Evolutionary conservation across 2,888 invertebrate species (phyloP).

Genomic region (Nephrotoma guestfalica): DNA sequence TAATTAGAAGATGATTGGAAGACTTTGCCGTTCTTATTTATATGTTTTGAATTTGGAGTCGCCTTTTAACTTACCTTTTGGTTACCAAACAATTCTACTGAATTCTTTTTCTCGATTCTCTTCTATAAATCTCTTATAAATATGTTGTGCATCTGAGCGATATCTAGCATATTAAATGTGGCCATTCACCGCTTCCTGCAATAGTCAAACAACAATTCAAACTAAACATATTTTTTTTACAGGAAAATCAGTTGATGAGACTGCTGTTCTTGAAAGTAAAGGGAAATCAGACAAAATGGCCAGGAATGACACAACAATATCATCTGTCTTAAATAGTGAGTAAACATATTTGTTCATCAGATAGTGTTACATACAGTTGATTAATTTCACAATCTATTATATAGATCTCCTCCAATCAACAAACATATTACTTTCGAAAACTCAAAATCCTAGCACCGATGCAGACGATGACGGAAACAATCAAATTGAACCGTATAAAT

Average conservation of each 20-base stretch:
- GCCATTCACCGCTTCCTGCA: too few species aligned
- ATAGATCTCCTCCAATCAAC: constrained; percentile 36
- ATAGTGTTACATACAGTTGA: not conserved
- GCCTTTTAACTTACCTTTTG: too few species aligned
- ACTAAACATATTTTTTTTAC: not conserved
- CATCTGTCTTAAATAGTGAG: constrained; percentile 35
- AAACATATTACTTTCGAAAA: constrained; percentile 30
- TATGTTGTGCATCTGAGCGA: too few species aligned
- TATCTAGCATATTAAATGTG: too few species aligned
- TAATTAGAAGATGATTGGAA: too few species aligned
- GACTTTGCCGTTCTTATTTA: too few species aligned
- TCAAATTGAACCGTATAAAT: constrained; percentile 28
- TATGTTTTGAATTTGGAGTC: too few species aligned
- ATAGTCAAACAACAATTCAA: not conserved
- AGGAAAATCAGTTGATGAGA: constrained; percentile 4
- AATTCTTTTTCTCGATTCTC: too few species aligned
- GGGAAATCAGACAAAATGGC: constrained; percentile 12
- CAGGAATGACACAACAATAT: constrained; percentile 19
- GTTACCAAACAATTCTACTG: too few species aligned
- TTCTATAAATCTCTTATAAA: too few species aligned
- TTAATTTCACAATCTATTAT: not conserved
- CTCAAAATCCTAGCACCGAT: constrained; percentile 24
- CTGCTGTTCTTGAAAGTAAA: not conserved
- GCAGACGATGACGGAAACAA: constrained; percentile 7
- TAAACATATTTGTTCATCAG: constrained; percentile 5